Conservation (phyloP, 2,113 vertebrate genomes). For the Amia ocellicauda region DNA sequence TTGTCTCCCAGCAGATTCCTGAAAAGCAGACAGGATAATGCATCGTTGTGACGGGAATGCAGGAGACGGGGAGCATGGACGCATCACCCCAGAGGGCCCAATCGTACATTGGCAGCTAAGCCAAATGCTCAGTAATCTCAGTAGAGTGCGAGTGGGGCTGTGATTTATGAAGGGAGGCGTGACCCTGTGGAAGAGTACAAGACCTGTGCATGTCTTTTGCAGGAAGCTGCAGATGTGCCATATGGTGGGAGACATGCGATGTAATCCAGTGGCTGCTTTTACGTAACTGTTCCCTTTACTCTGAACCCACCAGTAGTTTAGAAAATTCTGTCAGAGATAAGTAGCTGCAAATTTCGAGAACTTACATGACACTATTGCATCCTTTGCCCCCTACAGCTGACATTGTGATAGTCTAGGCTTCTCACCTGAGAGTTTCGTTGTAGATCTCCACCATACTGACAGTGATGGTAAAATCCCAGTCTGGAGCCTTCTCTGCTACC, state of each 20-base stretch:
- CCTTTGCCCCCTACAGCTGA: no score
- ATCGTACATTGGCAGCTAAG: neutral
- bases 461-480: slow-evolving; percentile 86
- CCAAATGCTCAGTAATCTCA: slow-evolving; percentile 36
- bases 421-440: slow-evolving; percentile 84
- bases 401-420: no score
- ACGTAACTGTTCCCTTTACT: slow-evolving; percentile 20
- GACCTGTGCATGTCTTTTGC: neutral
- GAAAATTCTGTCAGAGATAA: neutral
- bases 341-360: neutral
- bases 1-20: slow-evolving; percentile 87
- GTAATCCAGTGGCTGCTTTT: slow-evolving; percentile 34
- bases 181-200: no score
- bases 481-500: slow-evolving; percentile 74
- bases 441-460: slow-evolving; percentile 94
- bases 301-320: no score
- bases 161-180: neutral
- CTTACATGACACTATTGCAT: neutral
- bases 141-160: no score
- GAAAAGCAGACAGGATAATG: slow-evolving; percentile 12
- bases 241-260: slow-evolving; percentile 12
- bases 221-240: no score
- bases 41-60: neutral
- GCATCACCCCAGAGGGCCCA: neutral
- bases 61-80: neutral